phyloP scores from a whole-genome alignment of 2,888 invertebrate genomes.

The Melanargia galathea region DNA sequence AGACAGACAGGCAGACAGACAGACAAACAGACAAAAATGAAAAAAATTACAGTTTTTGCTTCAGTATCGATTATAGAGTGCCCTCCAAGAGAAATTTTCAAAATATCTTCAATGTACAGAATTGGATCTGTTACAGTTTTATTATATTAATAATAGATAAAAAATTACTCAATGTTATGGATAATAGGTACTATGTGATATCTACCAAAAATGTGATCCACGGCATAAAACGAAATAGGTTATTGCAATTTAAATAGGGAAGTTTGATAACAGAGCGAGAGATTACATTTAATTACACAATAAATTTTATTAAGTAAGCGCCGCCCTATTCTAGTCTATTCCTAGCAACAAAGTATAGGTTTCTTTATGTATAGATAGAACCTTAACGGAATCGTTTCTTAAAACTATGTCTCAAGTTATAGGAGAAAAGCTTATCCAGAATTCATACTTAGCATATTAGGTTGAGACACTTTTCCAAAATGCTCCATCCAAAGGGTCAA shows the following conservation, averaged over 20 bases:
- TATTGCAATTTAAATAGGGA: slow-evolving; percentile 16
- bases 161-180: no score
- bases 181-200: not conserved
- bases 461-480: no score
- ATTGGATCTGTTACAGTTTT: no score
- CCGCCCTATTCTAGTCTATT: slow-evolving; percentile 41
- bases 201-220: not conserved
- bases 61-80: no score
- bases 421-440: not conserved
- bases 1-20: no score
- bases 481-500: no score
- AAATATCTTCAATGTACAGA: no score
- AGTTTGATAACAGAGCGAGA: slow-evolving; percentile 24
- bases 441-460: no score
- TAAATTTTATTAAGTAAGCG: slow-evolving; percentile 40
- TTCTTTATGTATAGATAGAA: slow-evolving; percentile 40
- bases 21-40: no score
- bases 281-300: slow-evolving; percentile 40
- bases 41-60: no score
- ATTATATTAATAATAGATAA: no score
- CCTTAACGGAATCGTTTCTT: slow-evolving; percentile 37
- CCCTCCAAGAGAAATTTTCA: no score
- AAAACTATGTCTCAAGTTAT: slow-evolving; percentile 32
- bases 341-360: slow-evolving; percentile 41
- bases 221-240: slow-evolving; percentile 6